These are phyloP conservation scores for Craseonycteris thonglongyai DNA, from an alignment of 2,113 vertebrate species.

Conservation along the genomic window DNA sequence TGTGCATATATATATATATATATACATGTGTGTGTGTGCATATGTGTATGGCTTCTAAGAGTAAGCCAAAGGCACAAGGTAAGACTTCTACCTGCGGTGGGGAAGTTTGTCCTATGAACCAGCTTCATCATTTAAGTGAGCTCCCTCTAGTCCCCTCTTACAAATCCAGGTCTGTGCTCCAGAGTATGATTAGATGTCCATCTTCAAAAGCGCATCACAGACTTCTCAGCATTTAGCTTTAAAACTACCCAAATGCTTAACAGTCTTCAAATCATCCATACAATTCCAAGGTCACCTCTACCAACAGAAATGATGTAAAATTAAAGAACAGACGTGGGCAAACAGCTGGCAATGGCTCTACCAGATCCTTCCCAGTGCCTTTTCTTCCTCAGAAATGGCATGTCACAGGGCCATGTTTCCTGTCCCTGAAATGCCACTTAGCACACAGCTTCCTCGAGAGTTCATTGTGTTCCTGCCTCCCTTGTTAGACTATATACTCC, in stretches of 20 bases:
- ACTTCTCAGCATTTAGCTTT: background rate
- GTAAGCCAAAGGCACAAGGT: background rate
- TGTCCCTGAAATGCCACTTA: background rate
- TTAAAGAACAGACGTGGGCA: background rate
- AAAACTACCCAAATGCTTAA: slow-evolving; percentile 18
- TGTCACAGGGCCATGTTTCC: background rate
- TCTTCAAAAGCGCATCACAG: background rate
- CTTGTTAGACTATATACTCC: background rate
- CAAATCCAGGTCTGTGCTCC: background rate
- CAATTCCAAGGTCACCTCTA: background rate
- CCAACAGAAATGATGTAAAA: background rate
- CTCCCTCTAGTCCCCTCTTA: background rate
- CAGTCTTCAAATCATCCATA: background rate
- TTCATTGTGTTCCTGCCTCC: background rate
- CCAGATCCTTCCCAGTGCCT: background rate
- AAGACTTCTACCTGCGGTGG: background rate
- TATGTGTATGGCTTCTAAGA: background rate
- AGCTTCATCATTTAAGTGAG: background rate
- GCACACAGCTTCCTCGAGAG: background rate
- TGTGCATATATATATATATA: no score
- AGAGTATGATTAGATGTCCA: background rate
- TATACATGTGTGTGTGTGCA: no score
- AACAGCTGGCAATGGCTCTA: background rate
- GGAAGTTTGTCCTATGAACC: background rate
- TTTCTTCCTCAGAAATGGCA: background rate